These are phyloP conservation scores for Acleris holmiana DNA, from an alignment of 2,888 invertebrate species.

Conservation along the genomic window DNA sequence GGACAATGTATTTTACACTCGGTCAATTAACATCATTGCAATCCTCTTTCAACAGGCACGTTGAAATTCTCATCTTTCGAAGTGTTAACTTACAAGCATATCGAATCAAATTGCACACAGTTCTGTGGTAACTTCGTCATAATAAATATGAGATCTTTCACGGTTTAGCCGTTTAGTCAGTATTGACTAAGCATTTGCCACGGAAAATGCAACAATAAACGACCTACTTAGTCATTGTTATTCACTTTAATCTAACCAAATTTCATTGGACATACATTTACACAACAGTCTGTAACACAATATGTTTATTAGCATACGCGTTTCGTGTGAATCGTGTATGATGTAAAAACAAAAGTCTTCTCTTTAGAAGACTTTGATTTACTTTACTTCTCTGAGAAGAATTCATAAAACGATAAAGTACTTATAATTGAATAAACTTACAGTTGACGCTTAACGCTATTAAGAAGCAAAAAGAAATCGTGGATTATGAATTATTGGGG, in stretches of 20 bases:
- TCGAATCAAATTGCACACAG: slow-evolving; percentile 10
- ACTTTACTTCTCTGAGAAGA: slow-evolving; percentile 1
- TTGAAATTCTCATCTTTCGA: slow-evolving; percentile 1
- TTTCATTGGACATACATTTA: slow-evolving; percentile 18
- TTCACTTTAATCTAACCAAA: slow-evolving; percentile 11
- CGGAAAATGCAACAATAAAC: slow-evolving; percentile 21
- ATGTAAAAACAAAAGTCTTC: slow-evolving; percentile 7
- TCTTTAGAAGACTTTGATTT: slow-evolving; percentile 6
- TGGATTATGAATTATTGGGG: no score
- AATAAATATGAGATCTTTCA: slow-evolving; percentile 22
- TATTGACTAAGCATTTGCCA: slow-evolving; percentile 27
- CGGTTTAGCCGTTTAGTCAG: slow-evolving; percentile 24
- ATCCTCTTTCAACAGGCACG: slow-evolving; percentile 1
- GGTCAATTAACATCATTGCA: not conserved
- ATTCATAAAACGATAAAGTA: slow-evolving; percentile 4
- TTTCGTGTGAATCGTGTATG: slow-evolving; percentile 13
- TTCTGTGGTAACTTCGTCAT: slow-evolving; percentile 3
- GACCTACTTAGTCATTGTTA: slow-evolving; percentile 14
- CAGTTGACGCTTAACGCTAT: not conserved
- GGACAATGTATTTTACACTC: not conserved
- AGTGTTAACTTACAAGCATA: slow-evolving; percentile 12
- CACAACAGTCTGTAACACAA: slow-evolving; percentile 16
- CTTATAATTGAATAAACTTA: not conserved
- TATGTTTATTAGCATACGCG: slow-evolving; percentile 23
- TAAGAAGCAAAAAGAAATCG: not conserved